These are phyloP conservation scores for Etheostoma cragini DNA, from an alignment of 2,113 vertebrate species.

Conservation along the genomic window DNA sequence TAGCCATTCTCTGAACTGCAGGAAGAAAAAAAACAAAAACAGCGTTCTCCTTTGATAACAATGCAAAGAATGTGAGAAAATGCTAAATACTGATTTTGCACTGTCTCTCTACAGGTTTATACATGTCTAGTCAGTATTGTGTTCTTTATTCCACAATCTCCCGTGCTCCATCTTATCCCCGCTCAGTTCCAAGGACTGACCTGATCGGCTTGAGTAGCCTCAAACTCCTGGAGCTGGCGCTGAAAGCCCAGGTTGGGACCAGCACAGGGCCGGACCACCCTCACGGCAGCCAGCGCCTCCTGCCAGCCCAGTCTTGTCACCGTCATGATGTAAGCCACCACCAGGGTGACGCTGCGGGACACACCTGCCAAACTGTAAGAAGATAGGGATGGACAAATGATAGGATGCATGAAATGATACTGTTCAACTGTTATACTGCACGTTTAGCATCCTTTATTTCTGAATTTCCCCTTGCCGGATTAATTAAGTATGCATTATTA, in stretches of 20 bases:
- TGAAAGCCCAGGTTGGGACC: slow-evolving; percentile 95
- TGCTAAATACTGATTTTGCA: neutral
- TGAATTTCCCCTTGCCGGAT: too few species aligned
- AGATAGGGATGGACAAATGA: neutral
- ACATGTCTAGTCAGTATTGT: neutral
- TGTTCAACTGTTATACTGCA: neutral
- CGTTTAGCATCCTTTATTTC: neutral
- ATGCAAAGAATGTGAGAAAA: neutral
- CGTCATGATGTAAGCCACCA: slow-evolving; percentile 96
- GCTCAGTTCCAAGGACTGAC: slow-evolving; percentile 73
- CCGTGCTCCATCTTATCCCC: neutral
- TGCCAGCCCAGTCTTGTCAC: slow-evolving; percentile 94
- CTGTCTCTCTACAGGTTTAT: neutral
- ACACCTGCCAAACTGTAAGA: slow-evolving; percentile 92
- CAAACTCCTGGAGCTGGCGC: slow-evolving; percentile 93
- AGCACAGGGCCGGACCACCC: slow-evolving; percentile 89
- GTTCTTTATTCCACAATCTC: neutral
- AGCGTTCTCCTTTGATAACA: neutral
- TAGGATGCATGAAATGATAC: neutral
- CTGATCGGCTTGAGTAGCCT: slow-evolving; percentile 87
- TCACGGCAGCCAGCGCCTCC: slow-evolving; percentile 90
- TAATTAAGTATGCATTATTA: too few species aligned
- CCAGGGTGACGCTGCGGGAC: slow-evolving; percentile 94
- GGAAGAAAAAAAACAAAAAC: slow-evolving; percentile 12
- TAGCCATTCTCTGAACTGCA: slow-evolving; percentile 92